Evolutionary conservation across 2,113 vertebrate species (phyloP).

Genomic region (Coptodon bakossiorum): DNA sequence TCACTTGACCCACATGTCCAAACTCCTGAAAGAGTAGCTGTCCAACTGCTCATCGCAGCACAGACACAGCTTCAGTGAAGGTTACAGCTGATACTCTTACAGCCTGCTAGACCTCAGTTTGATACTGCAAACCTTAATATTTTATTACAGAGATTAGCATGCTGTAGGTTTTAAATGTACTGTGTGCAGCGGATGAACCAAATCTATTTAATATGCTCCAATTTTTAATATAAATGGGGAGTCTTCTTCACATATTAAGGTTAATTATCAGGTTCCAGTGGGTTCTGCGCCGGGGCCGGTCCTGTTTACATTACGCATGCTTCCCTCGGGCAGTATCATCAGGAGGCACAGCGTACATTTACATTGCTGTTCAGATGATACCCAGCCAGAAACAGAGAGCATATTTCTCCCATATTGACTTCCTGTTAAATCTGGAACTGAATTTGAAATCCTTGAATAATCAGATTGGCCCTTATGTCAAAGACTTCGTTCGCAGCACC

Average conservation of each 20-base stretch:
- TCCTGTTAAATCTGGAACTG: not conserved
- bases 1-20: not conserved
- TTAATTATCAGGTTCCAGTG: not conserved
- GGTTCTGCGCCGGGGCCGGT: not conserved
- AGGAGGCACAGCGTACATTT: not conserved
- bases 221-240: not conserved
- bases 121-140: not conserved
- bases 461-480: not conserved
- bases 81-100: not conserved
- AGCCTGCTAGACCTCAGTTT: not conserved
- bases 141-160: not conserved
- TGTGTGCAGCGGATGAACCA: not conserved
- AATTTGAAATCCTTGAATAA: not conserved
- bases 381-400: not conserved
- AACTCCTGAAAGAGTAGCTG: not conserved
- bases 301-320: not conserved
- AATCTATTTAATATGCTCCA: not conserved
- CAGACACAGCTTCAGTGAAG: not conserved
- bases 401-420: not conserved
- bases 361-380: not conserved
- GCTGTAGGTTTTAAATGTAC: not conserved
- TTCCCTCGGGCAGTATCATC: not conserved
- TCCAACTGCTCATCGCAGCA: not conserved
- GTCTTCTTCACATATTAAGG: rapidly evolving
- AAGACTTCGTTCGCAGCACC: not conserved